These are phyloP conservation scores for Chloromyia formosa DNA, from an alignment of 2,888 invertebrate genomes.

Conservation along the genomic window DNA sequence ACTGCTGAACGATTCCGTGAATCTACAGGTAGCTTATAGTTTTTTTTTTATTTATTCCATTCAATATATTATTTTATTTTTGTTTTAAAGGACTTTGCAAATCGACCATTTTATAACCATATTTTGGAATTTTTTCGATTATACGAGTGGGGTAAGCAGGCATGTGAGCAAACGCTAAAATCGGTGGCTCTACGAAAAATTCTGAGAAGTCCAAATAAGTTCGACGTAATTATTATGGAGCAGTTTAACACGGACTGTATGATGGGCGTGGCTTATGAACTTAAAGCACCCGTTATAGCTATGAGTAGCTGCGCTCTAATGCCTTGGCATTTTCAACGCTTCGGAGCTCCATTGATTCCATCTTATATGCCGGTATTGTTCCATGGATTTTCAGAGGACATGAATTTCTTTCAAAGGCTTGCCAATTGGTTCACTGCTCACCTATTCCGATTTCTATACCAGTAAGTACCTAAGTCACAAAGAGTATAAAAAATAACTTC, in stretches of 20 bases:
- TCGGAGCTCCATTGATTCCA: slow-evolving; percentile 69
- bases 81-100: slow-evolving; percentile 57
- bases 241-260: slow-evolving; percentile 78
- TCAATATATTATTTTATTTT: not conserved
- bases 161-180: slow-evolving; percentile 59
- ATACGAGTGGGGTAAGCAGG: slow-evolving; percentile 58
- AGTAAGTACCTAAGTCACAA: slow-evolving; percentile 50
- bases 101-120: slow-evolving; percentile 57
- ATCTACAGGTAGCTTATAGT: slow-evolving; percentile 57
- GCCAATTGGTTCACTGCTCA: slow-evolving; percentile 63
- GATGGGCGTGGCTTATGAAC: slow-evolving; percentile 71
- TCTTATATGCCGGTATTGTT: slow-evolving; percentile 69
- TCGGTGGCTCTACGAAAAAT: slow-evolving; percentile 61
- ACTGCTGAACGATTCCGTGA: slow-evolving; percentile 55
- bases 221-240: slow-evolving; percentile 75
- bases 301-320: slow-evolving; percentile 69
- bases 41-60: not conserved
- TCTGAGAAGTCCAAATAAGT: slow-evolving; percentile 62
- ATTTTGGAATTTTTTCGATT: slow-evolving; percentile 60
- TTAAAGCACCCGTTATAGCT: slow-evolving; percentile 70
- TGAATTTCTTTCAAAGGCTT: slow-evolving; percentile 64
- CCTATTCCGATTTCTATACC: slow-evolving; percentile 57
- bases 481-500: too few species aligned
- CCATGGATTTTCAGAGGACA: slow-evolving; percentile 63
- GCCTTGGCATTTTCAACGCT: slow-evolving; percentile 70